Conservation (phyloP, 1,140 invertebrate species). For the Lordiphosa collinella region DNA sequence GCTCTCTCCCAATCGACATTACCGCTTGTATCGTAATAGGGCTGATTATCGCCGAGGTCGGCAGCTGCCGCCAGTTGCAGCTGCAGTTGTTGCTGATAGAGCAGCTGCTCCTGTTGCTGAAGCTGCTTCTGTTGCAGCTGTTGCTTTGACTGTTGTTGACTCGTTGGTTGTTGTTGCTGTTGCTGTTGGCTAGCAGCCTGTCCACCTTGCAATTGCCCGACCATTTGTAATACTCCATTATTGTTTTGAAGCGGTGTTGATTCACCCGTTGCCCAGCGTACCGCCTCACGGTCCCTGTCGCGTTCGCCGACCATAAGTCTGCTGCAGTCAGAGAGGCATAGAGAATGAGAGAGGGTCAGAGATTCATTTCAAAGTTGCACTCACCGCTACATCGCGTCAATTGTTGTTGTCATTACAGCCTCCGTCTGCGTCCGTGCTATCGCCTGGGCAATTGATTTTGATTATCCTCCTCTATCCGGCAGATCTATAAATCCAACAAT, state of each 20-base stretch:
- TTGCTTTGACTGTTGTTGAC: conserved; percentile 49
- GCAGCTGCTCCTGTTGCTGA: conserved; percentile 38
- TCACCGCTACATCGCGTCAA: conserved; percentile 79
- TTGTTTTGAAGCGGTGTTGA: conserved; percentile 82
- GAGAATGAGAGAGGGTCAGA: too few species aligned
- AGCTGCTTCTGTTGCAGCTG: conserved; percentile 43
- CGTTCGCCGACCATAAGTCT: conserved; percentile 81
- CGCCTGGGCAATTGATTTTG: conserved; percentile 54
- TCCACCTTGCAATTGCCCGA: conserved; percentile 79
- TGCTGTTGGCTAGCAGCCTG: conserved; percentile 79
- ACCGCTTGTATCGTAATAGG: conserved; percentile 79
- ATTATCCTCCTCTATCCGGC: conserved; percentile 33
- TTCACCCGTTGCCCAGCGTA: conserved; percentile 83
- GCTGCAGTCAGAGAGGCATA: conserved; percentile 37
- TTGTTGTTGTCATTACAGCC: conserved; percentile 70
- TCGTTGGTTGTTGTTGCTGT: conserved; percentile 52
- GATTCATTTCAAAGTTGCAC: conserved; percentile 12
- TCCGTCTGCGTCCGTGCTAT: conserved; percentile 27
- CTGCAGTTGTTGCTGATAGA: conserved; percentile 28
- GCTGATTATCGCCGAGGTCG: conserved; percentile 78
- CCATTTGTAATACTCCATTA: conserved; percentile 80
- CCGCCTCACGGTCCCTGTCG: conserved; percentile 84
- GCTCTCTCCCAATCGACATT: conserved; percentile 79
- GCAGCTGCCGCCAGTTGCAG: conserved; percentile 56
- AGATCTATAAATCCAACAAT: conserved; percentile 52